Conservation (phyloP, 2,797 vertebrate genomes). For the Percopsis omiscomaycus region DNA sequence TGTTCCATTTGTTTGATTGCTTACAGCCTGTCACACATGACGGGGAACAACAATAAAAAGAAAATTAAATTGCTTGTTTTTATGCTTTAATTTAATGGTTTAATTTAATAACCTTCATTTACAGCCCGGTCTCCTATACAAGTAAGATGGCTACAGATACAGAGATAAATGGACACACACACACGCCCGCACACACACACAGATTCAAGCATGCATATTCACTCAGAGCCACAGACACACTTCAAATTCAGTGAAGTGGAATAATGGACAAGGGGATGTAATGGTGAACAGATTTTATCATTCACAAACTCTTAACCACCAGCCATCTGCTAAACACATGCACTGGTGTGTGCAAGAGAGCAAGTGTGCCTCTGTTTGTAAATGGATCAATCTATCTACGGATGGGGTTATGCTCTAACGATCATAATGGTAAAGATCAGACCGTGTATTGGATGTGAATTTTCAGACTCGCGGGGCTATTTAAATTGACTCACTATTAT, state of each 20-base stretch:
- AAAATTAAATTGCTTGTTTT: slow-evolving; percentile 66
- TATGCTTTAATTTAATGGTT: slow-evolving; percentile 66
- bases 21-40: slow-evolving; percentile 58
- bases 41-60: slow-evolving; percentile 61
- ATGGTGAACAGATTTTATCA: slow-evolving; percentile 73
- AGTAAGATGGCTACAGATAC: slow-evolving; percentile 39
- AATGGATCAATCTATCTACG: slow-evolving; percentile 22
- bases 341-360: slow-evolving; percentile 24
- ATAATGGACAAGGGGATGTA: slow-evolving; percentile 71
- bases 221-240: slow-evolving; percentile 18
- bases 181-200: slow-evolving; percentile 7
- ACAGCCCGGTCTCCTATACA: slow-evolving; percentile 25
- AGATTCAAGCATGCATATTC: neutral
- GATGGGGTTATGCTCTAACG: slow-evolving; percentile 6
- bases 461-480: too few species aligned
- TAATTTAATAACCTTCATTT: slow-evolving; percentile 62
- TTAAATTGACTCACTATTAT: too few species aligned
- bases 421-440: too few species aligned
- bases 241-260: slow-evolving; percentile 68
- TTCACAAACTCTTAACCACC: slow-evolving; percentile 70
- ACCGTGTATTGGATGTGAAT: too few species aligned
- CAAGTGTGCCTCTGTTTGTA: neutral
- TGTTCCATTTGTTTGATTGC: slow-evolving; percentile 80
- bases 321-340: slow-evolving; percentile 70
- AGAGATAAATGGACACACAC: slow-evolving; percentile 34